These are phyloP conservation scores for Sinocyclocheilus grahami DNA, from an alignment of 2,113 vertebrate genomes.

Conservation along the genomic window DNA sequence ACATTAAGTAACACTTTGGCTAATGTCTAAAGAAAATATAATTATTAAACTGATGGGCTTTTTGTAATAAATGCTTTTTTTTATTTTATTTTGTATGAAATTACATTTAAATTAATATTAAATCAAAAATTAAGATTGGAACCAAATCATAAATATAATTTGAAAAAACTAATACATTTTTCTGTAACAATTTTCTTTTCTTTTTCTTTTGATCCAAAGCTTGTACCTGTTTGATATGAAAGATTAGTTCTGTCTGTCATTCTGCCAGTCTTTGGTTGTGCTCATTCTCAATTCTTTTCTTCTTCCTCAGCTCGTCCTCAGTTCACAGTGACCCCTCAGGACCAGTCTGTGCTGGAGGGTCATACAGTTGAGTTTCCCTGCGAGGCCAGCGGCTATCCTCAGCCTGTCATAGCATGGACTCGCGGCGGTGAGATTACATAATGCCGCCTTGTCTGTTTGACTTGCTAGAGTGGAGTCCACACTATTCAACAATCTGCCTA, in stretches of 20 bases:
- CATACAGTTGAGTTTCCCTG: conserved; percentile 94
- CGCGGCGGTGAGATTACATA: conserved; percentile 82
- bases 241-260: neutral
- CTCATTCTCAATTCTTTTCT: conserved; percentile 30
- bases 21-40: too few relatives aligned
- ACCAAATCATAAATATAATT: too few relatives aligned
- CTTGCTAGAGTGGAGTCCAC: neutral
- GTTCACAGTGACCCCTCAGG: conserved; percentile 90
- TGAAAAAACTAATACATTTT: too few relatives aligned
- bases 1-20: too few relatives aligned
- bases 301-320: conserved; percentile 83
- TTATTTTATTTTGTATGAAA: too few relatives aligned
- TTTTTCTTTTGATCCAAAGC: neutral
- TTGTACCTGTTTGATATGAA: conserved; percentile 36
- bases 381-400: conserved; percentile 89
- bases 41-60: too few relatives aligned
- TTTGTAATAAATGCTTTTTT: too few relatives aligned
- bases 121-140: too few relatives aligned
- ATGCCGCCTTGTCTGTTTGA: neutral
- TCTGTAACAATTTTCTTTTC: too few relatives aligned
- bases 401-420: conserved; percentile 95
- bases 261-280: neutral
- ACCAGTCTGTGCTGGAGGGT: conserved; percentile 88
- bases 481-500: neutral
- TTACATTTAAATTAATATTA: too few relatives aligned